Conservation (phyloP, 2,888 invertebrate genomes). For the Eulithis prunata region DNA sequence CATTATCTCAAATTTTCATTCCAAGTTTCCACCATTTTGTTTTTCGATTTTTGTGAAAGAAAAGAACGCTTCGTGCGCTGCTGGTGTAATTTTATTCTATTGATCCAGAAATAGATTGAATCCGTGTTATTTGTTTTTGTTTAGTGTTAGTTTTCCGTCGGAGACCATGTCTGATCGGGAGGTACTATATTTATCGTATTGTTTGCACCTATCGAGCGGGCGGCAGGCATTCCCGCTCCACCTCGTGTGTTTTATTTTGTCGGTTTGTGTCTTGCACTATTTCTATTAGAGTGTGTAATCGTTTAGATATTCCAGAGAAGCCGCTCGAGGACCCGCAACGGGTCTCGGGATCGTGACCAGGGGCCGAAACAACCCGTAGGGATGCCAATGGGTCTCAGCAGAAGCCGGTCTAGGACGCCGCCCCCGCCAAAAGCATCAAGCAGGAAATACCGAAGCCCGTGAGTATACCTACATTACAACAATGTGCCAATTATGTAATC, state of each 20-base stretch:
- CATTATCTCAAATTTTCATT: too few species aligned
- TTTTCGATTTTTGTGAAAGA: slow-evolving; percentile 58
- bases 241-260: slow-evolving; percentile 72
- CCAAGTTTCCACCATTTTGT: slow-evolving; percentile 60
- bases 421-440: slow-evolving; percentile 78
- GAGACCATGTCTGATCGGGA: slow-evolving; percentile 79
- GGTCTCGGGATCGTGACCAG: slow-evolving; percentile 77
- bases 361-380: slow-evolving; percentile 65
- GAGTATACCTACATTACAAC: slow-evolving; percentile 45
- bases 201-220: slow-evolving; percentile 46
- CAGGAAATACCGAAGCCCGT: slow-evolving; percentile 82
- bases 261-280: slow-evolving; percentile 46
- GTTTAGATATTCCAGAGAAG: slow-evolving; percentile 77
- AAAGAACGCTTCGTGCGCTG: slow-evolving; percentile 48
- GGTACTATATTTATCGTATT: slow-evolving; percentile 71
- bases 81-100: slow-evolving; percentile 58
- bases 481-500: slow-evolving; percentile 1
- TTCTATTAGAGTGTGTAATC: slow-evolving; percentile 47
- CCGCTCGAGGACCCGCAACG: slow-evolving; percentile 80
- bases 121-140: slow-evolving; percentile 60
- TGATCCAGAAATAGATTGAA: slow-evolving; percentile 67
- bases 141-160: slow-evolving; percentile 53
- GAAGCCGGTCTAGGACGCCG: slow-evolving; percentile 82
- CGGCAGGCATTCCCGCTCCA: slow-evolving; percentile 56
- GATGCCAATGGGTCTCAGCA: slow-evolving; percentile 77